Conservation (phyloP, 2,113 vertebrate genomes). For the Holacanthus passer region DNA sequence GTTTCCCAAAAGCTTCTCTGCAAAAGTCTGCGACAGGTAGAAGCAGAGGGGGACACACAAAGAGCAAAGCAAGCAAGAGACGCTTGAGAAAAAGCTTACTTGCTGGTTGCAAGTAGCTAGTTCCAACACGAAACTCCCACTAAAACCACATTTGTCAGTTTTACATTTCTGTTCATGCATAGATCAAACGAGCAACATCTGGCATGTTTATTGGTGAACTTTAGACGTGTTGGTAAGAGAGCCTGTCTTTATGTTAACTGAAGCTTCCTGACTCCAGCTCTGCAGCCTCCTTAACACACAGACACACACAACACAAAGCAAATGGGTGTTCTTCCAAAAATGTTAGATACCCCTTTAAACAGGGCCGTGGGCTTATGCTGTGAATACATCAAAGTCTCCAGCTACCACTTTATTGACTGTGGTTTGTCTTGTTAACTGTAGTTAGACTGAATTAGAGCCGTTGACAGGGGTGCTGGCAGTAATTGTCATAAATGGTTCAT, state of each 20-base stretch:
- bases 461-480: constrained; percentile 36
- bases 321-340: not conserved
- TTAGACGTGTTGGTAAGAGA: no score
- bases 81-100: no score
- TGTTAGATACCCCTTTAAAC: no score
- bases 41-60: not conserved
- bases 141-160: not conserved
- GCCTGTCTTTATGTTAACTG: not conserved
- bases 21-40: constrained; percentile 88
- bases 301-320: not conserved
- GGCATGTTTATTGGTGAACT: not conserved
- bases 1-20: constrained; percentile 90
- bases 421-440: not conserved
- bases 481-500: constrained; percentile 46
- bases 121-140: not conserved
- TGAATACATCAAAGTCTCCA: not conserved
- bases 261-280: not conserved
- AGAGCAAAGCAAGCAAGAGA: not conserved
- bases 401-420: not conserved
- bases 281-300: not conserved
- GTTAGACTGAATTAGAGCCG: not conserved
- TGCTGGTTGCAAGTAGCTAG: not conserved
- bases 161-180: not conserved
- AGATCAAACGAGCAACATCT: not conserved
- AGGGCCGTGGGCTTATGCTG: not conserved